Evolutionary conservation across 2,113 vertebrate genomes (phyloP), one percentile per base, ranked within the genome.

Genomic region (Pedionomus torquatus): DNA sequence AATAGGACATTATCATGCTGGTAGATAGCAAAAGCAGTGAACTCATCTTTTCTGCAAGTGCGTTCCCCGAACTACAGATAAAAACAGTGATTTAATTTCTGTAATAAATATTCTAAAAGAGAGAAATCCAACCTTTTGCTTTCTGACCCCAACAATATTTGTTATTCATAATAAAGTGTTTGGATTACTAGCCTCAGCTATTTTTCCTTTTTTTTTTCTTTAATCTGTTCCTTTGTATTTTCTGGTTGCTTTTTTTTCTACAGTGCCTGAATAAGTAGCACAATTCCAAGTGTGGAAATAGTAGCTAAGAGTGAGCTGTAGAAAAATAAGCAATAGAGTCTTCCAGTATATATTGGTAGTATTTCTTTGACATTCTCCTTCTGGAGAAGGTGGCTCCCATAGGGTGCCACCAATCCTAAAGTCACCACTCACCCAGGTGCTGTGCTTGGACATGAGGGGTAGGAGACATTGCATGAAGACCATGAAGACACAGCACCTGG

Each of bases 21-120:
- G 25, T 68, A 87, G 83, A 86, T 63, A 94, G 94, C 86, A 95
- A 96, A 97, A 97, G 52, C 91, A 70, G 51, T 78, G 83, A 91
- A 91, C 71, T 89, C 74, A 82, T 83, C 33, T 95, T 91, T 66
- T 94, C 86, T 76, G 63, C 65, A 89, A 83, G 51, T 51, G 43
- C 41, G 81, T 77, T 83, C 37, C 64, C 51, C 72, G 74, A 90
- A 80, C 85, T 91, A 68, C n/a, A 78, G 64, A 68, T 82, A 83
- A 95, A 97, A 96, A 74, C 26, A 70, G 35, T n/a, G 66, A 82
- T 93, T 11, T 89, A 70, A 93, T 90, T 95, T 94, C 88, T 89
- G 49, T 72, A 91, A 88, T 94, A 91, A 93, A 93, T 83, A 81
- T 83, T 70, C 52, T 54, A 83, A 88, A 13, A 95, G 64, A 89